Evolutionary conservation across 2,797 vertebrate genomes (phyloP).

Genomic region (Coendou prehensilis): DNA sequence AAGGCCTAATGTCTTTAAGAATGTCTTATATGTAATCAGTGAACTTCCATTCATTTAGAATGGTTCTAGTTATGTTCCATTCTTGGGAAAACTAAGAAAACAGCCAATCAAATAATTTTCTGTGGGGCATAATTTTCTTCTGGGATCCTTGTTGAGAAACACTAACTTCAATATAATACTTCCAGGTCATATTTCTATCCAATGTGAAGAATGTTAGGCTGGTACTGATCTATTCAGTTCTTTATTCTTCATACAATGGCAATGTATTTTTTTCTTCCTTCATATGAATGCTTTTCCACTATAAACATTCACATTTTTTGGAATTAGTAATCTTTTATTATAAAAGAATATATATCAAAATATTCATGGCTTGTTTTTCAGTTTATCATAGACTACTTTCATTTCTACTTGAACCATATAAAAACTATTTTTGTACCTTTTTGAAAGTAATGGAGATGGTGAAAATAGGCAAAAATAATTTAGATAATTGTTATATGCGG

Average conservation of each 20-base stretch:
- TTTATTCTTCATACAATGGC: background rate
- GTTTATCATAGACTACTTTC: background rate
- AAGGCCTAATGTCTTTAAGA: background rate
- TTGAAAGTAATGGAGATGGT: background rate
- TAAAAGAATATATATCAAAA: background rate
- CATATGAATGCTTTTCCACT: background rate
- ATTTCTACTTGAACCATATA: background rate
- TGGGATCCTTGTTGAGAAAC: background rate
- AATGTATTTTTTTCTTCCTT: background rate
- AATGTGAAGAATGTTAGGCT: background rate
- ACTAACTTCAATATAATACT: background rate
- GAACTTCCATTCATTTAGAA: background rate
- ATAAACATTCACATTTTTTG: background rate
- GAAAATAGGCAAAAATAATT: background rate
- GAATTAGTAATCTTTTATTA: background rate
- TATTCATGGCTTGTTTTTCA: conserved; percentile 15
- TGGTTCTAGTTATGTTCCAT: background rate
- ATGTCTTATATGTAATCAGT: background rate
- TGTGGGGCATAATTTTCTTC: background rate
- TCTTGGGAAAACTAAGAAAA: background rate
- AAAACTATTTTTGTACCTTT: background rate
- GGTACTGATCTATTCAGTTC: background rate
- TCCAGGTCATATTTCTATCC: background rate
- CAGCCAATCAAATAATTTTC: background rate
- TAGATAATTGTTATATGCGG: background rate